Percentiles rank a stretch among this genome's conserved stretches.
phyloP scores from a whole-genome alignment of 2,113 vertebrate genomes.

The Trochalopteron elliotii region DNA sequence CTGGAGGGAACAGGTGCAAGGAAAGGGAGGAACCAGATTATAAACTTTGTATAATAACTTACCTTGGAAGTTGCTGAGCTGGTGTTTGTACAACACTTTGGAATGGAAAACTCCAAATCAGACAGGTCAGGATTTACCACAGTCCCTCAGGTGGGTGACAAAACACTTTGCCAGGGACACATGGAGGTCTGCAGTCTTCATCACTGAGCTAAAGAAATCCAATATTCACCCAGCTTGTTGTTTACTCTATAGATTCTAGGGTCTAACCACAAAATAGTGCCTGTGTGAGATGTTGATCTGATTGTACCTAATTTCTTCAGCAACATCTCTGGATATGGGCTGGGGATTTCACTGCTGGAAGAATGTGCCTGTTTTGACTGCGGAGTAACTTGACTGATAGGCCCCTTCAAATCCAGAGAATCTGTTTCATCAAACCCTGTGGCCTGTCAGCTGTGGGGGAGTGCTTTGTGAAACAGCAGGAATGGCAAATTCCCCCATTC shows the following conservation, averaged over 20 bases:
- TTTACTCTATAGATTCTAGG: background rate
- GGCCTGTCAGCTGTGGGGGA: background rate
- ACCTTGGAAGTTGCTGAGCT: background rate
- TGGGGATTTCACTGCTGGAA: background rate
- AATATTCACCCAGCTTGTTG: background rate
- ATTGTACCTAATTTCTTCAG: background rate
- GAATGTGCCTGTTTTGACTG: background rate
- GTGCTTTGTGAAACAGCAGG: background rate
- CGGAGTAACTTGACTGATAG: background rate
- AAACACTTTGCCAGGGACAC: background rate
- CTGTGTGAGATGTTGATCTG: background rate
- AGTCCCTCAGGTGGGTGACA: background rate
- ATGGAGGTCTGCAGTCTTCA: background rate
- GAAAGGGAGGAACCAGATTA: background rate
- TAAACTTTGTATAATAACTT: background rate
- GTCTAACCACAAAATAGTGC: background rate
- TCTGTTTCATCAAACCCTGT: background rate
- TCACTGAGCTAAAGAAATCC: background rate
- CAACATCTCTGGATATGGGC: fast-evolving
- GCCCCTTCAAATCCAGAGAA: background rate
- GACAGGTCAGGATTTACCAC: background rate
- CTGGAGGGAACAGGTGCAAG: fast-evolving
- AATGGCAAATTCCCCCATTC: background rate
- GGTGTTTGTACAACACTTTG: background rate
- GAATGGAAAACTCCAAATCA: background rate